These are phyloP conservation scores for Drosophila aldrichi DNA, from an alignment of 2,888 invertebrate species.

Conservation along the genomic window DNA sequence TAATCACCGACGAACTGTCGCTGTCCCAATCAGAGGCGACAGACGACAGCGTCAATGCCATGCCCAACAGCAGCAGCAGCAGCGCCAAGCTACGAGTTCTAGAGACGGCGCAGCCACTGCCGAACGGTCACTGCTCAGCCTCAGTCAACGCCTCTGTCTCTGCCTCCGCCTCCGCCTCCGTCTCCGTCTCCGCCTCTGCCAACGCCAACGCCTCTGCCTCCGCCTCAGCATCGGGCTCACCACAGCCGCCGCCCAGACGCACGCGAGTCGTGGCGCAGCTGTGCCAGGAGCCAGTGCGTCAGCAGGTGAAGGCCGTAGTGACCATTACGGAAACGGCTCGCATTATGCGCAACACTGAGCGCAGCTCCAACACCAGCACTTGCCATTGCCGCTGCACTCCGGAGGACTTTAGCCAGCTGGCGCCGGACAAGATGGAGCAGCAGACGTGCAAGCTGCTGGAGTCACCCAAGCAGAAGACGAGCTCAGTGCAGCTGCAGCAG, in stretches of 20 bases:
- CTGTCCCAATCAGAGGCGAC: constrained; percentile 83
- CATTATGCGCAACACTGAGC: constrained; percentile 62
- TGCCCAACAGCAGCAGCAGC: constrained; percentile 76
- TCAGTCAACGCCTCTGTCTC: constrained; percentile 11
- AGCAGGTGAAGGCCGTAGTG: constrained; percentile 73
- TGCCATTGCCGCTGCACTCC: constrained; percentile 85
- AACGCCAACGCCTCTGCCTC: constrained; percentile 11
- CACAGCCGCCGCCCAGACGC: constrained; percentile 69
- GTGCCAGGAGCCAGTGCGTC: constrained; percentile 60
- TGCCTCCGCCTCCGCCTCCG: constrained; percentile 4
- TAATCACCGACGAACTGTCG: constrained; percentile 80
- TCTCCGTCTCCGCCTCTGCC: constrained; percentile 1
- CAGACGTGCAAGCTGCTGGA: constrained; percentile 84
- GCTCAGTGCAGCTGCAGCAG: constrained; percentile 49
- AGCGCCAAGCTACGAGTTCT: constrained; percentile 81
- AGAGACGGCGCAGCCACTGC: constrained; percentile 59
- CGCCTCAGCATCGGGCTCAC: constrained; percentile 33
- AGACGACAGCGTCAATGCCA: constrained; percentile 75
- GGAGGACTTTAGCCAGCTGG: constrained; percentile 83
- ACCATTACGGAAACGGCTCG: constrained; percentile 78
- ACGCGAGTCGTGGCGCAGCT: constrained; percentile 62
- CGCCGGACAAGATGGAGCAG: constrained; percentile 84
- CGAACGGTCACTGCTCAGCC: constrained; percentile 62
- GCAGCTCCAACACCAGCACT: constrained; percentile 29
- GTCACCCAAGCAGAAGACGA: constrained; percentile 75